Conservation (phyloP, 2,888 invertebrate genomes). For the Lasioglossum leucozonium region DNA sequence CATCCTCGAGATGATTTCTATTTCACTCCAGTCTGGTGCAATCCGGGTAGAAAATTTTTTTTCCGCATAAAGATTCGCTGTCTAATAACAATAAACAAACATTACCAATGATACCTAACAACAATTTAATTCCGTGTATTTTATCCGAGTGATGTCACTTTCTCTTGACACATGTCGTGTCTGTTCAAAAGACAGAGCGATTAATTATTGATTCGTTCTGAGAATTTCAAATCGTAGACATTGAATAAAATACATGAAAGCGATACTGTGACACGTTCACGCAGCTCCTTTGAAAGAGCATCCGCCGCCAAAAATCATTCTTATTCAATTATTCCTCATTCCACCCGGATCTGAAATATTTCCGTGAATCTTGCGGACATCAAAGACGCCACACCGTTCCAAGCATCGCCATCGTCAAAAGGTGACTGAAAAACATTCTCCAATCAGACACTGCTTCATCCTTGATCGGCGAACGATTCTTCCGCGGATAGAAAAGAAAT, state of each 20-base stretch:
- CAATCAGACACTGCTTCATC: slow-evolving; percentile 39
- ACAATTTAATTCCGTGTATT: too few relatives aligned
- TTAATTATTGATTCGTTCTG: slow-evolving; percentile 2
- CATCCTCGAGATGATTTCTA: too few relatives aligned
- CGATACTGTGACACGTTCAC: too few relatives aligned
- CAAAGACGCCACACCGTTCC: not conserved
- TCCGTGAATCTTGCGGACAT: slow-evolving; percentile 27
- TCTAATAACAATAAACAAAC: too few relatives aligned
- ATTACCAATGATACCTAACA: not conserved
- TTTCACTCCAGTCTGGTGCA: too few relatives aligned
- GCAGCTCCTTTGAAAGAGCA: not conserved
- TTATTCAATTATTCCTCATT: not conserved
- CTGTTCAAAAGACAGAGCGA: not conserved
- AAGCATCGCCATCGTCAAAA: not conserved
- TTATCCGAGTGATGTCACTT: not conserved
- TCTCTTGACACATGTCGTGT: not conserved
- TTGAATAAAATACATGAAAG: slow-evolving; percentile 1
- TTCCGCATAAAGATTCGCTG: too few relatives aligned
- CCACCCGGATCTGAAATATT: not conserved
- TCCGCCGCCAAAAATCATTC: slow-evolving; percentile 15
- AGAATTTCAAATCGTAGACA: not conserved
- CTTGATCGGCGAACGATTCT: not conserved
- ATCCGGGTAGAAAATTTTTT: too few relatives aligned
- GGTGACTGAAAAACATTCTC: slow-evolving; percentile 10
- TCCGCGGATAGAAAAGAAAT: slow-evolving; percentile 2